These are phyloP conservation scores for Philaethria dido DNA, from an alignment of 2,888 invertebrate genomes.

Conservation along the genomic window DNA sequence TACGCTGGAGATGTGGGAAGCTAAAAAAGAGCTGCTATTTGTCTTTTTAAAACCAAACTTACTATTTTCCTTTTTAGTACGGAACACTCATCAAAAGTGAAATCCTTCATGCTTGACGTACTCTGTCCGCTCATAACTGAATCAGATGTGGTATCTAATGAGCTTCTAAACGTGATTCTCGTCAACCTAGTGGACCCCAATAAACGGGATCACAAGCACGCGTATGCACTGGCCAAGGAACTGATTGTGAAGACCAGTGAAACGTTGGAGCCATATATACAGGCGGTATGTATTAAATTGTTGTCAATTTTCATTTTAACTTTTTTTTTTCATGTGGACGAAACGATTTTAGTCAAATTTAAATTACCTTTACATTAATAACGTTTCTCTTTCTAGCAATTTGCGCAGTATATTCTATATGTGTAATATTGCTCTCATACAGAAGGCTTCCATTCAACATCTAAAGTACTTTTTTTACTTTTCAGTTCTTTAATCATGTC, in stretches of 20 bases:
- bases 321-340: neutral
- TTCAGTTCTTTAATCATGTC: constrained; percentile 97
- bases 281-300: constrained; percentile 85
- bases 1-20: too few relatives aligned
- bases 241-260: constrained; percentile 95
- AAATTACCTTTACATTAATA: too few relatives aligned
- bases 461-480: constrained; percentile 40
- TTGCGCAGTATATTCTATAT: too few relatives aligned
- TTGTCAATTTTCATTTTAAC: neutral
- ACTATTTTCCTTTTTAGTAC: constrained; percentile 87
- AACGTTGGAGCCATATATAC: constrained; percentile 96
- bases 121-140: constrained; percentile 97
- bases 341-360: neutral
- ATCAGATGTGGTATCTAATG: constrained; percentile 97
- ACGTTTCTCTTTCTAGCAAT: too few relatives aligned
- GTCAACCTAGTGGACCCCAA: constrained; percentile 97
- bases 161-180: constrained; percentile 96
- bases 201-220: constrained; percentile 94
- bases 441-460: neutral
- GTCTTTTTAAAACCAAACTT: too few relatives aligned
- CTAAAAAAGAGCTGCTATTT: too few relatives aligned
- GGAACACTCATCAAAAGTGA: constrained; percentile 97
- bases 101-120: constrained; percentile 98
- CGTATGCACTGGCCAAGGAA: constrained; percentile 95
- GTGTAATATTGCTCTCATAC: too few relatives aligned